Evolutionary conservation across 2,888 invertebrate genomes (phyloP).

Genomic region (Xestobium rufovillosum): DNA sequence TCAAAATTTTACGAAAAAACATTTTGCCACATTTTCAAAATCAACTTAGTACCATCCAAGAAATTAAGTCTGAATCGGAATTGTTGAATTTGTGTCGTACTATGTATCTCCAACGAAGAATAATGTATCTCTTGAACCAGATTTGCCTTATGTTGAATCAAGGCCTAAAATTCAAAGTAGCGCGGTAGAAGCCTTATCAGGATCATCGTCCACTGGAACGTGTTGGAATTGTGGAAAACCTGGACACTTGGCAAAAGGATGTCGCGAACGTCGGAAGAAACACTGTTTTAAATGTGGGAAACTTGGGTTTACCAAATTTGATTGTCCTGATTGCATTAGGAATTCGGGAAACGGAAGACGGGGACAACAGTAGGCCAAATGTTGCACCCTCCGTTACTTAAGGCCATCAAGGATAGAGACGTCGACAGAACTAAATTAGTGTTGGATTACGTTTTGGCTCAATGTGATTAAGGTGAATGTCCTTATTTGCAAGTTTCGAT

Average conservation of each 20-base stretch:
- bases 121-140: constrained; percentile 5
- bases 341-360: not conserved
- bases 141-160: constrained; percentile 3
- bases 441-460: constrained; percentile 7
- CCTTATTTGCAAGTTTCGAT: constrained; percentile 10
- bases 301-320: constrained; percentile 5
- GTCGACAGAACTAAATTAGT: constrained; percentile 5
- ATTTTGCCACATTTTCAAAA: constrained; percentile 11
- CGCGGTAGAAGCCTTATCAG: no score
- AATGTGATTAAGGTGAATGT: constrained; percentile 8
- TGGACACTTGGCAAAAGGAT: not conserved
- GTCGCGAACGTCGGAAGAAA: not conserved
- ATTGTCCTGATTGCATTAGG: not conserved
- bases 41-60: constrained; percentile 7
- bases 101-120: constrained; percentile 2
- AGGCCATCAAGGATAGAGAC: no score
- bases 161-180: no score
- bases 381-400: no score
- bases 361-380: not conserved
- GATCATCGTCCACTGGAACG: no score
- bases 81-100: constrained; percentile 5
- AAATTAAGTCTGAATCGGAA: constrained; percentile 8
- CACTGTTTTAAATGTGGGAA: constrained; percentile 6
- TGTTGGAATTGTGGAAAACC: constrained; percentile 1
- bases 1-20: constrained; percentile 12